Percentiles rank a stretch among this genome's conserved stretches.
phyloP scores from a whole-genome alignment of 2,797 vertebrate species.

The Sebastes minor region DNA sequence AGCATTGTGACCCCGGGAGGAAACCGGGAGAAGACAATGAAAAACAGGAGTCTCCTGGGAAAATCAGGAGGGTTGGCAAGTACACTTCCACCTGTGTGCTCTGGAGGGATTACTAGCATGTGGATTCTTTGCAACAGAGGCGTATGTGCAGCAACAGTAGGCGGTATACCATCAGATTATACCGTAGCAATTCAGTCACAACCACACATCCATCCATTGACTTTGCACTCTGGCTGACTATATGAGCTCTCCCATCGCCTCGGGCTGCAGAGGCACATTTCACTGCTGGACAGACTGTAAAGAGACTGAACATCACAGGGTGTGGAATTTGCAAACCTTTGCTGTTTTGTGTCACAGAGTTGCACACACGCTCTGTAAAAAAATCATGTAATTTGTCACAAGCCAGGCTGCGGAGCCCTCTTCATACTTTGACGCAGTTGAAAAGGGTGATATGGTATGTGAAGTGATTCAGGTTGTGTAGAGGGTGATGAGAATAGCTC shows the following conservation, averaged over 20 bases:
- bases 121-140: not conserved
- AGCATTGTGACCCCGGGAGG: too few species aligned
- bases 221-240: not conserved
- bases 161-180: not conserved
- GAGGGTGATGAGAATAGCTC: constrained; percentile 17
- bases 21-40: too few species aligned
- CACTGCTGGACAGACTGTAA: constrained; percentile 20
- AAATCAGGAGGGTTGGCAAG: too few species aligned
- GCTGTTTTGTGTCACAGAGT: constrained; percentile 11
- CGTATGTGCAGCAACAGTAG: constrained; percentile 4
- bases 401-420: not conserved
- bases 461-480: constrained; percentile 4
- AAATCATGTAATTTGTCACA: constrained; percentile 6
- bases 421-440: not conserved
- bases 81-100: not conserved
- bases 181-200: not conserved
- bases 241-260: constrained; percentile 12
- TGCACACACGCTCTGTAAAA: not conserved
- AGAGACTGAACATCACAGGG: constrained; percentile 23
- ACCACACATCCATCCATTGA: not conserved
- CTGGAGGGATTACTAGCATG: constrained; percentile 1
- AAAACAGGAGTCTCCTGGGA: too few species aligned
- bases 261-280: not conserved
- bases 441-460: constrained; percentile 35
- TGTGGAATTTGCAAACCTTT: constrained; percentile 23